Evolutionary conservation across 2,797 vertebrate species (phyloP), one percentile per base, ranked within the genome.

Genomic region (Neosalanx taihuensis): DNA sequence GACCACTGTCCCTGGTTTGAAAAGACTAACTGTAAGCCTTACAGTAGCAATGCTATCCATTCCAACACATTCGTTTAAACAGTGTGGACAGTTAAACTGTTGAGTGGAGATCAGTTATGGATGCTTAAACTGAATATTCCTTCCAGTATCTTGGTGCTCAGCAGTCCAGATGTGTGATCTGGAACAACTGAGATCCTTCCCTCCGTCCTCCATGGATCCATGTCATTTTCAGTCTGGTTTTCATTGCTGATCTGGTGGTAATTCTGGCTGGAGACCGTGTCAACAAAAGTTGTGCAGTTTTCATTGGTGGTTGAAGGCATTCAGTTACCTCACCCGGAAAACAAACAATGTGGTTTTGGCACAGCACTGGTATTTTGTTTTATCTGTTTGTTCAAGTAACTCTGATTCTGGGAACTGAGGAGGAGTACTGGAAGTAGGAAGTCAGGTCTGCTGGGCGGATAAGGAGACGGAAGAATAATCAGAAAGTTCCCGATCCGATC

Each of bases 281-380:
- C 51, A 53, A 7, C 17, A 53, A 17, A 53, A 53, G 18, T n/a
- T 53, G 18, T 53, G 49, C 17, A 17, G 0, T 53, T 15, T 53
- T 53, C 18, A 17, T 17, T 53, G 1, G 18, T 17, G 51, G 51
- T 3, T n/a, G 18, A 12, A 46, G 41, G 41, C 15, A 56, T n/a
- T 17, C 5, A n/a, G 17, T n/a, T 56, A 56, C 51, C 51, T 56
- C 51, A 56, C 51, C 51, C 1, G 3, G 15, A n/a, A 56, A 17
- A 56, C 41, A 56, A 56, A 56, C 51, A 56, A 56, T n/a, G 59
- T 61, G 59, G 59, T 31, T 13, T 61, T 61, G 29, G 59, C 59
- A 31, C 23, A 61, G 13, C 29, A 26, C 29, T 6, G 12, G 5
- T 30, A 1, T 60, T 31, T 31, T 15, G 5, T 31, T 61, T 61